Base-by-base conservation (phyloP, 2,797 vertebrate species). In the Mergus octosetaceus region DNA sequence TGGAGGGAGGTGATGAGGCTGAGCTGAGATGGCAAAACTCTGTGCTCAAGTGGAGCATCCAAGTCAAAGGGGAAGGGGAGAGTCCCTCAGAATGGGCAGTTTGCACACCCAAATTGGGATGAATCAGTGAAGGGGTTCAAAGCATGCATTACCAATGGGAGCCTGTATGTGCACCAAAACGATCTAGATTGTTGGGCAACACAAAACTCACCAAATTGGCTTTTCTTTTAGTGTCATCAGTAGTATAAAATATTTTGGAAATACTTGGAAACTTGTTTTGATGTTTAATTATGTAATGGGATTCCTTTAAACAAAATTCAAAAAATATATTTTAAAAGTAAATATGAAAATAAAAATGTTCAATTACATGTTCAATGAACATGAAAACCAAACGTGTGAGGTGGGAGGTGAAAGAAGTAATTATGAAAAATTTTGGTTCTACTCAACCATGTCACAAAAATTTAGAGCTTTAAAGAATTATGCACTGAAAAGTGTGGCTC, bases 131-230 rank as follows among this genome's bases (percentile, higher is more conserved):
- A 65, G n/a, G 34, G 36, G 27, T 30, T 27, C 49, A 57, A 61
- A 39, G 62, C 25, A 15, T 34, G 39, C 0, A 0, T 25, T 2
- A 0, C 36, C 6, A 3, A 17, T 11, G 34, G 34, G 27, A 10
- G n/a, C 8, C 47, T 39, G 30, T 4, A 32, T 3, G 4, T 2
- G 25, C 58, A 24, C 43, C 22, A 24, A 60, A 82, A 16, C 6
- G 75, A 38, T 9, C 10, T 9, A 12, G 11, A 15, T 20, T 5
- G 0, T 0, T 13, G n/a, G 38, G 41, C 15, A 70, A 28, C 24
- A 36, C 36, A 72, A 47, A 61, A 12, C 14, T 16, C 25, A 38
- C 34, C 69, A n/a, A 68, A 60, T 30, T 41, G 1, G 2, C 36
- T 61, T 87, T 69, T 65, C 36, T 39, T 53, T 72, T 51, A 45